Evolutionary conservation across 2,113 vertebrate genomes (phyloP), one percentile per base, ranked within the genome.

Genomic region (Noctilio leporinus): DNA sequence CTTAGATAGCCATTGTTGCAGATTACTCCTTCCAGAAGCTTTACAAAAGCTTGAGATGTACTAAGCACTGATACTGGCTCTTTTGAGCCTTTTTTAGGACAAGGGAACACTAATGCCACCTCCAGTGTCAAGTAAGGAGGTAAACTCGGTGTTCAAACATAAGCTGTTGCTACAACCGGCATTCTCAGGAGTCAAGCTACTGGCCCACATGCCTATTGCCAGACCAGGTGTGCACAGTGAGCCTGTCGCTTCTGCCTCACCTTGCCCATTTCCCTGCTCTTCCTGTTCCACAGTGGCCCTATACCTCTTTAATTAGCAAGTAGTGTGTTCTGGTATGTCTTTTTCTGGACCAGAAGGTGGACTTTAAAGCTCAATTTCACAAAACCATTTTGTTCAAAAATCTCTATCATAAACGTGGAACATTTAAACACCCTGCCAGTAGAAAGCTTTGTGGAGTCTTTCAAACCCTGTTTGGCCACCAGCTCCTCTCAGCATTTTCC

Each of bases 301-400:
- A 26, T 19, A 20, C 26, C 24, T 73, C 93, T 75, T 69, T 47
- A 75, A 64, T 57, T 67, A 10, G 5, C 82, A 82, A 40, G 28
- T 38, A 91, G 43, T 70, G 59, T 22, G 69, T 19, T 22, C 30
- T 78, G 70, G 14, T 45, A 22, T 35, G 10, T 19, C 15, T 75
- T 91, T 33, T 57, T 86, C 76, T 73, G 49, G 26, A 94, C 91
- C 14, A 87, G 49, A 75, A 2, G 7, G 35, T 28, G 67, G 20
- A 82, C 35, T n/a, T 85, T 95, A 86, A 93, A 70, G 24, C 76
- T 89, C 12, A 35, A 40, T 65, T 83, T 91, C 55, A 70, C 4
- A 11, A 83, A 93, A 53, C 14, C 20, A 53, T 88, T 45, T 67
- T 90, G 57, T 59, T 62, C 47, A 72, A 83, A 77, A 82, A 7